phyloP scores from a whole-genome alignment of 2,113 vertebrate species.

The Oryzias javanicus region DNA sequence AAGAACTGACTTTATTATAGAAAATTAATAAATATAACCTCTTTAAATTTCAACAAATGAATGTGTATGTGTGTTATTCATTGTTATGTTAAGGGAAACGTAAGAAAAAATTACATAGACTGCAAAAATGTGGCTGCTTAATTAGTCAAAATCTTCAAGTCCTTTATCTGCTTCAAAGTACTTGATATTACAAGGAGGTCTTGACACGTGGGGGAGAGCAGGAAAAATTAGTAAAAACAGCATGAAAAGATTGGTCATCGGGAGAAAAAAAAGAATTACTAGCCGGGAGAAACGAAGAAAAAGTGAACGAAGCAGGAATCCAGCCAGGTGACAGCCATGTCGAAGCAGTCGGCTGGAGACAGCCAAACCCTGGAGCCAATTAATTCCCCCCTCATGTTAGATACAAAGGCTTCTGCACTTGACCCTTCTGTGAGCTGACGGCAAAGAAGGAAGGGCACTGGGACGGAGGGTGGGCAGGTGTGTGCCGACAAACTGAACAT shows the following conservation, averaged over 20 bases:
- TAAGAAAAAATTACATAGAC: background rate
- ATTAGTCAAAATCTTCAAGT: constrained; percentile 54
- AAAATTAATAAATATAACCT: too few species aligned
- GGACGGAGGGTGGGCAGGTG: constrained; percentile 19
- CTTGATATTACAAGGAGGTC: constrained; percentile 64
- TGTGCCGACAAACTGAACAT: constrained; percentile 49
- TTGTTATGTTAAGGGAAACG: too few species aligned
- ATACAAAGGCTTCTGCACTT: constrained; percentile 71
- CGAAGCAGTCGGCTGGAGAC: constrained; percentile 61
- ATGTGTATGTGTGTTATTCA: too few species aligned
- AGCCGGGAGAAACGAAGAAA: constrained; percentile 20
- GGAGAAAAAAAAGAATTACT: constrained; percentile 17
- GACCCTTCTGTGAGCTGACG: constrained; percentile 60
- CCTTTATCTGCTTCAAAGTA: constrained; percentile 58
- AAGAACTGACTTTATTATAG: too few species aligned
- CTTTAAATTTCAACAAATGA: too few species aligned
- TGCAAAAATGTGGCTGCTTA: constrained; percentile 45
- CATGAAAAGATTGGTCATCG: constrained; percentile 14
- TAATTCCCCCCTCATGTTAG: constrained; percentile 71
- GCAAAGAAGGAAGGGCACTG: constrained; percentile 59
- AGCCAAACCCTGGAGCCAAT: constrained; percentile 68
- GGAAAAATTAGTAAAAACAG: constrained; percentile 14
- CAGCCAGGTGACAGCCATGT: constrained; percentile 67
- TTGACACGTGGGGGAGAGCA: constrained; percentile 12
- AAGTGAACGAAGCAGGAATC: constrained; percentile 7